Evolutionary conservation across 2,888 invertebrate genomes (phyloP), one percentile per base, ranked within the genome.

Genomic region (Odontocolon sp.): DNA sequence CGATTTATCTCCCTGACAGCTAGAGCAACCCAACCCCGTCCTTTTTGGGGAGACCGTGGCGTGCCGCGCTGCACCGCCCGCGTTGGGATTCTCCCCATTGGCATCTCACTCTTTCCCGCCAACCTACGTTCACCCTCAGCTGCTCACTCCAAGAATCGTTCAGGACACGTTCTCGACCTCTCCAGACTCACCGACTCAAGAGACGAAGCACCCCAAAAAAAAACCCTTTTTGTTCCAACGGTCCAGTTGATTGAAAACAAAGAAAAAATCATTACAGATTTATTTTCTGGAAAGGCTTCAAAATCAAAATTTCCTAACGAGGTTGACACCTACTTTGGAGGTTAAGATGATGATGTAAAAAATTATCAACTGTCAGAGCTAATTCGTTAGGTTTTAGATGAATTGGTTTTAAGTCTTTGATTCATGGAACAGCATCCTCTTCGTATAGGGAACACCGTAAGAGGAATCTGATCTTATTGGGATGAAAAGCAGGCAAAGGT

Each of bases 1-100:
- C 90, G 90, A 90, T 90, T 90, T 90, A 90, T 90, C 90, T 90
- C 90, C 82, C 89, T 90, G 90, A 90, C 90, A 90, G 90, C 86
- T 82, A 69, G 72, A 77, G 73, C 68, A 36, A 52, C 77, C 26
- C 66, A n/a, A n/a, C 57, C 72, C 40, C 47, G 59, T 64, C 77
- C 72, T 73, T 77, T 77, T 77, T 47, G 72, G 72, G 50, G 42
- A 42, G 31, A 5, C 59, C 36, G 73, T 18, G 68, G 77, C 69
- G 57, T 69, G 64, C 68, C 59, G 52, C 42, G 68, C 72, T 73
- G n/a, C n/a, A n/a, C n/a, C n/a, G n/a, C n/a, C n/a, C n/a, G n/a
- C n/a, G n/a, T 72, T 72, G 72, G 56, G 50, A 77, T 77, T 64
- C 68, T 72, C 64, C 45, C 68, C n/a, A n/a, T n/a, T n/a, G 59